phyloP scores from a whole-genome alignment of 2,888 invertebrate genomes.

The Caradrina clavipalpis region DNA sequence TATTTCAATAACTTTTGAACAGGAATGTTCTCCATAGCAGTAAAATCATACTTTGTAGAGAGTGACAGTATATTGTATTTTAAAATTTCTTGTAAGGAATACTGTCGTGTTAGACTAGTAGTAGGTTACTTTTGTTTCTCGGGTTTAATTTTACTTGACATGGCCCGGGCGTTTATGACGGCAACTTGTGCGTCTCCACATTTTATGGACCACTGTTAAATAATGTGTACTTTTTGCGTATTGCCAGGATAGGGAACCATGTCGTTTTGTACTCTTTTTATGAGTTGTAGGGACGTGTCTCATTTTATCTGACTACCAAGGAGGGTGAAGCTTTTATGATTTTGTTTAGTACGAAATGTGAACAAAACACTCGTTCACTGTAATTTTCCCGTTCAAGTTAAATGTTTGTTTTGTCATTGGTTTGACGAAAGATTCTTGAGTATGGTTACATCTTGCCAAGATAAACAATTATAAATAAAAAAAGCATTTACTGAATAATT shows the following conservation, averaged over 20 bases:
- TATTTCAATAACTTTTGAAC: not conserved
- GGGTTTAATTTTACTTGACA: conserved; percentile 78
- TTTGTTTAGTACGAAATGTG: conserved; percentile 58
- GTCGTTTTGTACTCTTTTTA: conserved; percentile 79
- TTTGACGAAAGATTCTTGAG: conserved; percentile 15
- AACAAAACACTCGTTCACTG: conserved; percentile 32
- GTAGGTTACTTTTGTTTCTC: conserved; percentile 64
- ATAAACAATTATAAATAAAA: not conserved
- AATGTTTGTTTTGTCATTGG: conserved; percentile 26
- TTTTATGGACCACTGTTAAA: conserved; percentile 83
- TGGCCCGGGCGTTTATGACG: conserved; percentile 77
- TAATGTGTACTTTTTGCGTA: conserved; percentile 82
- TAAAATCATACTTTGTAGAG: conserved; percentile 17
- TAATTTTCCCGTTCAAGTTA: conserved; percentile 40
- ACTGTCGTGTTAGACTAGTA: conserved; percentile 62
- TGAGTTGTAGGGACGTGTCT: conserved; percentile 79
- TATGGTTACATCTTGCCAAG: not conserved
- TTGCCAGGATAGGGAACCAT: conserved; percentile 76
- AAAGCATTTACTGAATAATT: not conserved
- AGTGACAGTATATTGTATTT: conserved; percentile 60
- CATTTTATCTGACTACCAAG: conserved; percentile 72
- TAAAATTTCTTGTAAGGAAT: conserved; percentile 48
- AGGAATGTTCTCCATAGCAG: not conserved
- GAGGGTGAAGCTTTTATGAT: conserved; percentile 63
- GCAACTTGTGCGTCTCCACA: conserved; percentile 74